phyloP scores from a whole-genome alignment of 2,888 invertebrate species.

The Xanthia icteritia region DNA sequence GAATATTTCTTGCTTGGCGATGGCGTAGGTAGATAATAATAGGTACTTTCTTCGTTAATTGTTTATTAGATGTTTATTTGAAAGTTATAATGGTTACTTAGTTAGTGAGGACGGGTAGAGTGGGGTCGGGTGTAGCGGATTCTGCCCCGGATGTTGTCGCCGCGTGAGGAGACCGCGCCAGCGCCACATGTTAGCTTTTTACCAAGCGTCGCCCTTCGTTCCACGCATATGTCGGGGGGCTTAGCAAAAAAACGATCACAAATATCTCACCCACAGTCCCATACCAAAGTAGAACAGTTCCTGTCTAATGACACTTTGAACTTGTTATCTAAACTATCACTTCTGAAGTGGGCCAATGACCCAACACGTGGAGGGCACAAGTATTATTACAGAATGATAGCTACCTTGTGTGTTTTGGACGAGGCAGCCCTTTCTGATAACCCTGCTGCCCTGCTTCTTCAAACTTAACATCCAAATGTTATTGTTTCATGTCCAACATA shows the following conservation, averaged over 20 bases:
- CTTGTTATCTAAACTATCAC: constrained; percentile 67
- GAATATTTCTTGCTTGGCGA: constrained; percentile 16
- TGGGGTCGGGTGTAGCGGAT: constrained; percentile 65
- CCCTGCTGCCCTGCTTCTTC: constrained; percentile 13
- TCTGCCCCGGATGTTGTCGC: constrained; percentile 75
- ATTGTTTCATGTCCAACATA: constrained; percentile 18
- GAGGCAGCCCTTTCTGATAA: constrained; percentile 36
- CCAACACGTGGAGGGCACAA: constrained; percentile 41
- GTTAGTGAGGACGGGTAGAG: constrained; percentile 44
- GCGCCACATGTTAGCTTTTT: constrained; percentile 79
- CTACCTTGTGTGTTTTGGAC: constrained; percentile 34
- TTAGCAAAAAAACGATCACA: constrained; percentile 67
- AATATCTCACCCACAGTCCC: constrained; percentile 64
- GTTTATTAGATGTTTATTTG: constrained; percentile 51
- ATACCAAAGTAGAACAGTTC: constrained; percentile 54
- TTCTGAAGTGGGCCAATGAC: constrained; percentile 63
- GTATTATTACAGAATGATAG: constrained; percentile 54
- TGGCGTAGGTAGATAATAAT: background rate
- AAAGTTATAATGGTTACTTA: constrained; percentile 54
- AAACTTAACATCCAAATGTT: constrained; percentile 23
- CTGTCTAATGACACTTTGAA: constrained; percentile 69
- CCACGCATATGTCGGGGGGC: constrained; percentile 73
- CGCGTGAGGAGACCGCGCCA: constrained; percentile 71
- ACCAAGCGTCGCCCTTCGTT: constrained; percentile 71
- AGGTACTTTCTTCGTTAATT: constrained; percentile 28